phyloP scores from a whole-genome alignment of 2,888 invertebrate species.

The Baronia brevicornis region DNA sequence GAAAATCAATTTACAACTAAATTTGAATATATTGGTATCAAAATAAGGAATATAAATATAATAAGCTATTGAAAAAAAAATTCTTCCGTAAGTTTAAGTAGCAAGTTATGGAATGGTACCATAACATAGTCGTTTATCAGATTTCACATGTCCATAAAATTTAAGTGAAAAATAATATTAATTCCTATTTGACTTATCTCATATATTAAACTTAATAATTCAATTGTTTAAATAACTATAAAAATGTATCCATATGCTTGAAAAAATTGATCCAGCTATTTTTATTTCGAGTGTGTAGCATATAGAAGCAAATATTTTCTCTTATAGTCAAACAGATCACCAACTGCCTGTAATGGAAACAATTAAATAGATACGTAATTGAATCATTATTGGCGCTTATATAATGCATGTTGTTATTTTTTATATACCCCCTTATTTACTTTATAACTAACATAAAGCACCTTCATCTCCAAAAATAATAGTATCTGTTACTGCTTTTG shows the following conservation, averaged over 20 bases:
- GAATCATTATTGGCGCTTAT: not conserved
- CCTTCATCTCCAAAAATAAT: too few relatives aligned
- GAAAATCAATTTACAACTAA: slow-evolving; percentile 4
- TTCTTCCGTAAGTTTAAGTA: too few relatives aligned
- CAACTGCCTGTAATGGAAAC: slow-evolving; percentile 74
- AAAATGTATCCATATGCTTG: slow-evolving; percentile 24
- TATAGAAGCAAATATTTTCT: slow-evolving; percentile 52
- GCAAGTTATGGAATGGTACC: too few relatives aligned
- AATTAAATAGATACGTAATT: slow-evolving; percentile 36
- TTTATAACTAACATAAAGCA: not conserved
- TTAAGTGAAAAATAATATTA: slow-evolving; percentile 3
- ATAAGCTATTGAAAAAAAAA: slow-evolving; percentile 5
- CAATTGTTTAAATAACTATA: slow-evolving; percentile 10
- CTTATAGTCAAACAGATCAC: slow-evolving; percentile 65
- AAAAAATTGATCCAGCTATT: slow-evolving; percentile 51
- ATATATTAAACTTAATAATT: slow-evolving; percentile 20
- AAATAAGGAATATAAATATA: slow-evolving; percentile 10
- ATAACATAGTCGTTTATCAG: slow-evolving; percentile 1
- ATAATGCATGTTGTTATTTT: slow-evolving; percentile 2
- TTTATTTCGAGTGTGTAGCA: slow-evolving; percentile 47
- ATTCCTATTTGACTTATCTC: slow-evolving; percentile 6
- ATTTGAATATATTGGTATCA: slow-evolving; percentile 8
- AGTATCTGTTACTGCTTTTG: too few relatives aligned
- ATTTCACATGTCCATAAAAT: slow-evolving; percentile 7
- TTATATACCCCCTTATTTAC: slow-evolving; percentile 1